Evolutionary conservation across 1,140 invertebrate genomes (phyloP).

Genomic region (Drosophila pachea): DNA sequence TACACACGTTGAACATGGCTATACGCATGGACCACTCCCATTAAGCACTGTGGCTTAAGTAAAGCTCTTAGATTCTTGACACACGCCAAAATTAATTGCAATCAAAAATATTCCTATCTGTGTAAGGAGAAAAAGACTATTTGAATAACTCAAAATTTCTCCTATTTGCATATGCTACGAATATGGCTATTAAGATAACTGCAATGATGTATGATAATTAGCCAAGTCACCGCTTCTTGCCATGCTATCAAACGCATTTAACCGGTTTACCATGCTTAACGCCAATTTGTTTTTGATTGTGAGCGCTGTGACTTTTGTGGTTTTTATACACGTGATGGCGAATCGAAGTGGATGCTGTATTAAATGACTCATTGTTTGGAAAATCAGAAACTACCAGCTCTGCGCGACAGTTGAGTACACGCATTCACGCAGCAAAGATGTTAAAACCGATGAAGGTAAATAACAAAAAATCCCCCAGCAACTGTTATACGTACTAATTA

Average conservation of each 20-base stretch:
- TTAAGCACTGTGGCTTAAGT: no score
- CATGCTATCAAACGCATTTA: conserved; percentile 27
- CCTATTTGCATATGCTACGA: conserved; percentile 32
- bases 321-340: conserved; percentile 27
- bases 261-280: conserved; percentile 45
- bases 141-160: conserved; percentile 19
- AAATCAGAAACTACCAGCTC: conserved; percentile 20
- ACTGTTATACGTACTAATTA: conserved; percentile 25
- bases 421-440: conserved; percentile 35
- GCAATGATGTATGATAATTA: conserved; percentile 10
- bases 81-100: not conserved
- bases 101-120: conserved; percentile 6
- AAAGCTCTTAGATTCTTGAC: no score
- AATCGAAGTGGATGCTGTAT: not conserved
- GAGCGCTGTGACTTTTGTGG: conserved; percentile 2
- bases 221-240: conserved; percentile 9
- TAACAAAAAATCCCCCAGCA: conserved; percentile 34
- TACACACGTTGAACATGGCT: no score
- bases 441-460: conserved; percentile 17
- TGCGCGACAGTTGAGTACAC: conserved; percentile 21
- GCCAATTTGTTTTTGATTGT: not conserved
- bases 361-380: conserved; percentile 34
- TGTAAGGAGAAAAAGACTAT: not conserved
- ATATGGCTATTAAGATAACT: not conserved
- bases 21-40: no score